Conservation (phyloP, 2,888 invertebrate species). For the Anarsia innoxiella region DNA sequence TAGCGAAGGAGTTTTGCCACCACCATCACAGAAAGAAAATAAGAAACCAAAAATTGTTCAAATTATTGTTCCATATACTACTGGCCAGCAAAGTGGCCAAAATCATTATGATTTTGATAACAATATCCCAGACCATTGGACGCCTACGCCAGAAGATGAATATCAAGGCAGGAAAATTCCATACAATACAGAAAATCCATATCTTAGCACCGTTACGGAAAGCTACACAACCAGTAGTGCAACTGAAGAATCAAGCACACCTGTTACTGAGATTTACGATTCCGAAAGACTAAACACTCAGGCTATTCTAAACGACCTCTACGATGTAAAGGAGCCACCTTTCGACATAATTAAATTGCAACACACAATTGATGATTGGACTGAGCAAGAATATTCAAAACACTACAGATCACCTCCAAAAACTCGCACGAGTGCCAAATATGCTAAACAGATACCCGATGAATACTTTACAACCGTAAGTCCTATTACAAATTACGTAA, state of each 20-base stretch:
- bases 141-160: constrained; percentile 40
- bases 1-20: constrained; percentile 32
- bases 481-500: constrained; percentile 46
- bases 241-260: constrained; percentile 34
- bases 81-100: constrained; percentile 44
- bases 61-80: constrained; percentile 88
- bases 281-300: constrained; percentile 62
- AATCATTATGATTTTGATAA: constrained; percentile 32
- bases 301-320: constrained; percentile 46
- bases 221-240: constrained; percentile 35
- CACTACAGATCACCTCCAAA: constrained; percentile 61
- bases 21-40: constrained; percentile 32
- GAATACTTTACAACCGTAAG: constrained; percentile 82
- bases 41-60: constrained; percentile 81
- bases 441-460: constrained; percentile 85
- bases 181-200: constrained; percentile 37
- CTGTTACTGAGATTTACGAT: constrained; percentile 64
- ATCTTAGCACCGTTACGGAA: constrained; percentile 33
- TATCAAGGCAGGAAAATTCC: constrained; percentile 70
- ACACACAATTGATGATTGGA: constrained; percentile 91
- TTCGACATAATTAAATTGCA: constrained; percentile 85
- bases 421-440: constrained; percentile 71
- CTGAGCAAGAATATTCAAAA: constrained; percentile 82
- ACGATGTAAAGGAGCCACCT: constrained; percentile 69
- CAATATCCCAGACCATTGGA: constrained; percentile 60